Base-by-base conservation (phyloP, 2,888 invertebrate genomes). In the Lochmaea crataegi region DNA sequence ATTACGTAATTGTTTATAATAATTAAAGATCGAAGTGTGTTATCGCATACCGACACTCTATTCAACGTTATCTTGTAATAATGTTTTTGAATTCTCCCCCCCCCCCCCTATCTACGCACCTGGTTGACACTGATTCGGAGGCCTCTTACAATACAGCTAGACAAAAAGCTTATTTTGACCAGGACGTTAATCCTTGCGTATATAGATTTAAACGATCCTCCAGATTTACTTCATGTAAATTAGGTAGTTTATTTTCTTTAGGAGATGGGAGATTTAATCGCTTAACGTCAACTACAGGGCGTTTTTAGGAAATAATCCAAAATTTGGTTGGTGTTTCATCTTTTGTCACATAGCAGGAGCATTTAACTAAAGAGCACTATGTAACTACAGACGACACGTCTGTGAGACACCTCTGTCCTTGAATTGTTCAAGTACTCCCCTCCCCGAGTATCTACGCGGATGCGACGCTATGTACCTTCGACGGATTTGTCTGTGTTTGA, bases 231-330 rank as follows among this genome's bases (percentile, higher is more conserved):
- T 58, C 69, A 61, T 73, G 72, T 68, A 76, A 72, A 77, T 75
- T 77, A 74, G 76, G 69, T 75, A 75, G 76, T 75, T 75, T 75
- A 75, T 74, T 77, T 77, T 77, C 75, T 75, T 74, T 76, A 61
- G 26, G 32, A 63, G 70, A 72, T 57, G 67, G 72, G 72, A 73
- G 66, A 76, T 73, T 76, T 68, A 73, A 65, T 72, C 66, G 58
- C 72, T 71, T 74, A 58, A 65, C 48, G 64, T 61, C 38, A 38
- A 38, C 14, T 63, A 60, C 56, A 45, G 45, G 45, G 45, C 14
- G 45, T 45, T 45, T 12, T 2, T 45, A 45, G 14, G 7, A 45
- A 38, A 38, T 38, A 38, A 38, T 38, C 32, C 32, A 32, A 32
- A 12, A 42, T 2, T 11, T 12, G 22, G 22, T 22, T 22, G 2